Evolutionary conservation across 2,797 vertebrate species (phyloP).

Genomic region (Balearica regulorum): DNA sequence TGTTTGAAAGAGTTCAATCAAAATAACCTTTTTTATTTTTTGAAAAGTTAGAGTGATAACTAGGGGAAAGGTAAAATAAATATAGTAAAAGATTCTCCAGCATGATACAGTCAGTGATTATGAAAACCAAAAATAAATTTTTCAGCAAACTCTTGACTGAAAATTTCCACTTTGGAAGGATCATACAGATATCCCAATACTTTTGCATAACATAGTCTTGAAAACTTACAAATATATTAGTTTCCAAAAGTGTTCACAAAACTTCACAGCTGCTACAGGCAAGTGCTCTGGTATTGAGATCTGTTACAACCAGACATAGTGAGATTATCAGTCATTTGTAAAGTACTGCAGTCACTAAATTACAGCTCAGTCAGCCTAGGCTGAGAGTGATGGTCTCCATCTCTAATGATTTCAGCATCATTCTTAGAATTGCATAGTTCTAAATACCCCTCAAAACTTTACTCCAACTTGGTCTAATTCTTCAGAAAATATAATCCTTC

Average conservation of each 20-base stretch:
- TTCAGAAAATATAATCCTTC: constrained; percentile 30
- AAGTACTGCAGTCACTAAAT: not conserved
- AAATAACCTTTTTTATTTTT: not conserved
- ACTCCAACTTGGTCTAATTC: not conserved
- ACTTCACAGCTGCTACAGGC: not conserved
- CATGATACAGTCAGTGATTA: not conserved
- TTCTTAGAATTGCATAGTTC: not conserved
- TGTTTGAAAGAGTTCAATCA: not conserved
- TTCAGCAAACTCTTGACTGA: not conserved
- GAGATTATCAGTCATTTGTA: not conserved
- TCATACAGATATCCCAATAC: not conserved
- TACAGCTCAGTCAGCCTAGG: not conserved
- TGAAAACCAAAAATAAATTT: not conserved
- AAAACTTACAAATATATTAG: not conserved
- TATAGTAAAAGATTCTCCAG: not conserved
- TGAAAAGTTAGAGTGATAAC: not conserved
- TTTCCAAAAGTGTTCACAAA: not conserved
- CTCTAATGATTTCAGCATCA: not conserved
- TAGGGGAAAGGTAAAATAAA: not conserved
- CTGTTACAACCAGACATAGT: not conserved
- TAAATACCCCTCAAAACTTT: not conserved
- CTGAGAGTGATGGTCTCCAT: not conserved
- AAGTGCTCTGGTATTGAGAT: not conserved
- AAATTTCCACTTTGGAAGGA: not conserved
- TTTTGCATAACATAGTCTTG: not conserved